A percentile compares a stretch with the other conserved stretches of the same genome.
These are phyloP conservation scores for Macrosoma leucophasiata DNA, from an alignment of 2,888 invertebrate species.

Conservation along the genomic window DNA sequence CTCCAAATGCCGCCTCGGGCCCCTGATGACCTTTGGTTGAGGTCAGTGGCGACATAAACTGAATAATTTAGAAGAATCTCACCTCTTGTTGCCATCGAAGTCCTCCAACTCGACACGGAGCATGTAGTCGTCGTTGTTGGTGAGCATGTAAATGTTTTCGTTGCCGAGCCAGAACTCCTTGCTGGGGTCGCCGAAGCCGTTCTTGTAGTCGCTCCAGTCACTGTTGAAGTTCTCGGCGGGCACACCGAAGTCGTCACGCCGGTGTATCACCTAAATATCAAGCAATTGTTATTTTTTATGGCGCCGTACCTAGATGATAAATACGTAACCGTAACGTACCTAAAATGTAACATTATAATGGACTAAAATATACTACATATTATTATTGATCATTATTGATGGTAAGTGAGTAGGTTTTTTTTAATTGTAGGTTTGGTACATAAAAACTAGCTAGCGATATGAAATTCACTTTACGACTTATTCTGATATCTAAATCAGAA, in stretches of 20 bases:
- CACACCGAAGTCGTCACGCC: conserved; percentile 90
- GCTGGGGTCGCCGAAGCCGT: conserved; percentile 92
- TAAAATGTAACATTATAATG: too few relatives aligned
- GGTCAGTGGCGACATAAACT: too few relatives aligned
- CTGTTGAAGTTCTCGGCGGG: conserved; percentile 93
- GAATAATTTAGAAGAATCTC: conserved; percentile 20
- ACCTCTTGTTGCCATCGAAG: conserved; percentile 95
- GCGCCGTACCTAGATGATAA: neutral
- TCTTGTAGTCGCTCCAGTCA: conserved; percentile 95
- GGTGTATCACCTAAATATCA: conserved; percentile 86
- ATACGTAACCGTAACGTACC: neutral
- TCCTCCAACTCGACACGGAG: conserved; percentile 92
- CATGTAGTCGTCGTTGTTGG: conserved; percentile 93
- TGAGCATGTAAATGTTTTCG: conserved; percentile 94
- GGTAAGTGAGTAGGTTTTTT: too few relatives aligned
- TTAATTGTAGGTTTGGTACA: too few relatives aligned
- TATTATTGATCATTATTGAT: too few relatives aligned
- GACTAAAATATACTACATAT: too few relatives aligned
- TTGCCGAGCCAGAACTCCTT: conserved; percentile 96
- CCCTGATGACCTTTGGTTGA: too few relatives aligned
- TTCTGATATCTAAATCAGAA: too few relatives aligned
- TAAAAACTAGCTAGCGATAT: too few relatives aligned
- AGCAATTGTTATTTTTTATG: neutral
- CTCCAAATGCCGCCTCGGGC: too few relatives aligned
- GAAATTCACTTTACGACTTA: too few relatives aligned